Percentiles rank a stretch among this genome's conserved stretches.
Evolutionary conservation across 2,888 invertebrate species (phyloP).

Genomic region (Platycheirus albimanus): DNA sequence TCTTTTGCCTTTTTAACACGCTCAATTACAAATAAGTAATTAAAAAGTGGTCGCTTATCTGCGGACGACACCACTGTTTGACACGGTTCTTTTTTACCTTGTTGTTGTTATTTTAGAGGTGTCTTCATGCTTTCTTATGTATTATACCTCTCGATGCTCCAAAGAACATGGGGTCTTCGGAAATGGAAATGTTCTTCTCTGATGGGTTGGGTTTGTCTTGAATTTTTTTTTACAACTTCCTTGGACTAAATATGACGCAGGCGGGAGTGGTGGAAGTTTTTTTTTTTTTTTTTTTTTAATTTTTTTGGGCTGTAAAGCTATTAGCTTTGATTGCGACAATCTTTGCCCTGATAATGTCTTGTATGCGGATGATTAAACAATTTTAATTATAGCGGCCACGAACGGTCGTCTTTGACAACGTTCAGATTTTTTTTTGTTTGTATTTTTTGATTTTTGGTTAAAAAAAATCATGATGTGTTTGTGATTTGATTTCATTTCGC

Average conservation of each 20-base stretch:
- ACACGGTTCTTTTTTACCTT: constrained; percentile 29
- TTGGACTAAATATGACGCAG: constrained; percentile 36
- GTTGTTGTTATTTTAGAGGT: background rate
- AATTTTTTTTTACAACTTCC: constrained; percentile 35
- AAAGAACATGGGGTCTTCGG: constrained; percentile 30
- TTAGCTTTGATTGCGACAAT: constrained; percentile 70
- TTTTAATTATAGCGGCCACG: constrained; percentile 68
- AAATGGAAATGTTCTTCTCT: constrained; percentile 58
- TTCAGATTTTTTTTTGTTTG: constrained; percentile 18
- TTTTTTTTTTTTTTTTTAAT: background rate
- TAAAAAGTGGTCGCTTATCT: constrained; percentile 69
- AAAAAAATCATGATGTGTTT: constrained; percentile 35
- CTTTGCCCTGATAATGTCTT: constrained; percentile 48
- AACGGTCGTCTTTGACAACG: constrained; percentile 32
- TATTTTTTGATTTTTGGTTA: constrained; percentile 12
- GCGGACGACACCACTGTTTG: constrained; percentile 54
- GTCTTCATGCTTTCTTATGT: background rate
- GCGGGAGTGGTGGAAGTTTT: constrained; percentile 32
- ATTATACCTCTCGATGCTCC: constrained; percentile 56
- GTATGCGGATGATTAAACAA: constrained; percentile 72
- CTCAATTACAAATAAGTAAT: constrained; percentile 72
- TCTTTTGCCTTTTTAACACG: constrained; percentile 40
- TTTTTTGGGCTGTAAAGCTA: constrained; percentile 51
- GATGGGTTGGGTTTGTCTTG: constrained; percentile 22
- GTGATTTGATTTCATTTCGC: constrained; percentile 59